Evolutionary conservation across 2,113 vertebrate species (phyloP), one percentile per base, ranked within the genome.

Genomic region (Aldabrachelys gigantea): DNA sequence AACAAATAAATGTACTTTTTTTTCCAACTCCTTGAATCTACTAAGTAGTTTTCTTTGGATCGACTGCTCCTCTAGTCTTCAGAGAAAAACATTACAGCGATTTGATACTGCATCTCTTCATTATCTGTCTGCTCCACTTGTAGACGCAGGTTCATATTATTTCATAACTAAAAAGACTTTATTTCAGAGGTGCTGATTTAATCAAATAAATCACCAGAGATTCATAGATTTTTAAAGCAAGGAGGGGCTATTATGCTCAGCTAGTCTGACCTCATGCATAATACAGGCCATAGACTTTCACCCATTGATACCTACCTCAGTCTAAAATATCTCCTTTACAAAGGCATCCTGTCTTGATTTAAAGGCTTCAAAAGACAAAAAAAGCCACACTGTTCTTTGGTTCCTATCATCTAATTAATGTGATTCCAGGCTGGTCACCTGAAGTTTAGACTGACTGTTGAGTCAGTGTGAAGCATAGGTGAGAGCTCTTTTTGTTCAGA

Each of bases 21-120:
- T 91, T 91, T 85, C 41, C 2, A 3, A 49, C 85, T 94, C 79
- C 88, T 94, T 94, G 95, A 85, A 94, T 95, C 87, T 93, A 75
- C 86, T 89, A 87, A 96, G 90, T 92, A 94, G 97, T 97, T 95
- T 97, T 97, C 94, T 96, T 97, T 97, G 97, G 97, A 89, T 82
- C 78, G 76, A 25, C 53, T 57, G 54, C 87, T 94, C 31, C 54
- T 49, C 81, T 31, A 6, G 85, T 53, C 84, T 93, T 50, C 87
- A 59, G 95, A 91, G 92, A 93, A 91, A 87, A 96, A 85, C 56
- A 62, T 11, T 57, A 14, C 91, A 94, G 93, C 53, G 90, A 92
- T 88, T 69, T 80, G 92, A 85, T 91, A 85, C 2, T 0, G 0
- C n/a, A 91, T 95, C 95, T 96, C 50, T 90, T 89, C 2, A 0